Base-by-base conservation (phyloP, 1,140 invertebrate species). In the Scylla paramamosain region DNA sequence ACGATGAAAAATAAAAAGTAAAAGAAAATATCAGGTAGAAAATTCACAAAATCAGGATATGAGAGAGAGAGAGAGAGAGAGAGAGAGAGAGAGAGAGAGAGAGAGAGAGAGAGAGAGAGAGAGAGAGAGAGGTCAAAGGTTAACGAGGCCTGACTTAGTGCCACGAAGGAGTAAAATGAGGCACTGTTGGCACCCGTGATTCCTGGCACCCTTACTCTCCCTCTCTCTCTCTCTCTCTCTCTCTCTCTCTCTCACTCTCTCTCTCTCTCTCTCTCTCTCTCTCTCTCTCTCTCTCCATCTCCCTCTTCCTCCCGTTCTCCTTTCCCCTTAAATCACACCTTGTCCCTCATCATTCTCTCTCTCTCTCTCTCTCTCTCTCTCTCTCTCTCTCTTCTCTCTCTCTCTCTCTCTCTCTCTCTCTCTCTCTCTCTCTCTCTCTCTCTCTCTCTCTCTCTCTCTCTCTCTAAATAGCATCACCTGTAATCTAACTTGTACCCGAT, bases 321-420 rank as follows among this genome's bases (percentile, higher is more conserved):
- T 39, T 87, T 28, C 39, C 16, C 16, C 29, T 87, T 32, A 4
- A 87, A 20, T 48, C 46, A 20, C 46, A 20, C 46, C 32, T n/a
- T 48, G 8, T 48, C 46, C 25, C 46, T 48, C 46, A 31, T 88
- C 87, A 31, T 28, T 39, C 87, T 88, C 87, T 88, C 31, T 88
- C 87, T 88, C 87, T 88, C 87, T 88, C 28, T 88, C 31, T 88
- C 87, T 88, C 87, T 88, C 87, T 88, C 87, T 88, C 87, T 16
- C 25, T 45, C 45, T 90, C 88, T 46, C 31, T 45, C 39, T 39
- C 86, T 25, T 39, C 86, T 25, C 86, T 12, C 86, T 25, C 6
- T 28, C 29, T 32, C 86, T 32, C 29, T 32, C 86, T 88, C 86
- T 88, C 86, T 32, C 86, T 32, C 29, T 88, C 86, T 32, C 86